Percentiles rank a stretch among this genome's conserved stretches.
Evolutionary conservation across 2,113 vertebrate genomes (phyloP).

Genomic region (Emydura subglobosa): DNA sequence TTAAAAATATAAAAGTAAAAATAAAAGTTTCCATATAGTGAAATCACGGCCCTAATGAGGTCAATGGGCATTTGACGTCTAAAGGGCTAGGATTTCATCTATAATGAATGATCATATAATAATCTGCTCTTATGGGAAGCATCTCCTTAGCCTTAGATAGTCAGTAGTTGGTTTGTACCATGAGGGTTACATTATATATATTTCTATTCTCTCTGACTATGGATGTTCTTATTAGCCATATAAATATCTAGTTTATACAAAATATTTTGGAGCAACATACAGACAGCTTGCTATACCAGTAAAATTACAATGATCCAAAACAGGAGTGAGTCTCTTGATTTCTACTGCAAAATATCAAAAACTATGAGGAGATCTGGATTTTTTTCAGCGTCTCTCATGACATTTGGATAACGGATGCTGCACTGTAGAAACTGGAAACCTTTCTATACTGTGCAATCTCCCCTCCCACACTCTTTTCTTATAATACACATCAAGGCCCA

Average conservation of each 20-base stretch:
- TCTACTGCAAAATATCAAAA: neutral
- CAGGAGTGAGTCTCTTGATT: neutral
- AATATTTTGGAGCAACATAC: neutral
- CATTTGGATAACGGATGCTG: neutral
- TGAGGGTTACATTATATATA: neutral
- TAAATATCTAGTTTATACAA: neutral
- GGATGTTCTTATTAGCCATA: neutral
- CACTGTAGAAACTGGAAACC: neutral
- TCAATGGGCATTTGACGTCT: neutral
- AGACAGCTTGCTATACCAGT: neutral
- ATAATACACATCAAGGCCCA: accelerated
- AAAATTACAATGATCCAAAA: neutral
- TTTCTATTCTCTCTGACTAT: neutral
- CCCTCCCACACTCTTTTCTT: neutral
- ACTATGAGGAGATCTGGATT: neutral
- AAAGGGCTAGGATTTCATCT: neutral
- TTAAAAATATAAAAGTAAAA: neutral
- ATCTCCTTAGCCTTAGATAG: neutral
- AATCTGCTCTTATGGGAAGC: neutral
- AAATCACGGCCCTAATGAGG: neutral
- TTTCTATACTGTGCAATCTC: neutral
- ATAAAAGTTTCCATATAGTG: neutral
- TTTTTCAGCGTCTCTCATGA: neutral
- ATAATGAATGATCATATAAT: neutral
- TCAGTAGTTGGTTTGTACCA: neutral